phyloP scores from a whole-genome alignment of 2,797 vertebrate species.

The Danio jaintianensis region DNA sequence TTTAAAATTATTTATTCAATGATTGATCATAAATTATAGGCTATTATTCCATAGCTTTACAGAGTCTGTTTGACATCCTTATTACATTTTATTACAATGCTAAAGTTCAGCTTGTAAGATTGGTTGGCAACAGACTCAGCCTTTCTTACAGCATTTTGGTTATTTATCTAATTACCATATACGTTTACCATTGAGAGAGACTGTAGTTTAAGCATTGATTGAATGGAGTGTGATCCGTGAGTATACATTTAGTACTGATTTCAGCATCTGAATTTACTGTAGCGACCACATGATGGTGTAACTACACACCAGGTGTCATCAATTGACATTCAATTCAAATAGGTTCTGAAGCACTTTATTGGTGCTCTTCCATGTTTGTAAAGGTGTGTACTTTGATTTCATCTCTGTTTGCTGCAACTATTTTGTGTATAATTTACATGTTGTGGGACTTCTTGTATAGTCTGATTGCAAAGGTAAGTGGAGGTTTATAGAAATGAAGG shows the following conservation, averaged over 20 bases:
- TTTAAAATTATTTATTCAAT: background rate
- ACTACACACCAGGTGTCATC: slow-evolving; percentile 2
- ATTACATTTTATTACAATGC: background rate
- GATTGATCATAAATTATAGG: background rate
- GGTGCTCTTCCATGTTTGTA: background rate
- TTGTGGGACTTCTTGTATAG: background rate
- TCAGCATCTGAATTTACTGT: slow-evolving; percentile 35
- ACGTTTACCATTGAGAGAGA: background rate
- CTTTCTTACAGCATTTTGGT: background rate
- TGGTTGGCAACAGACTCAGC: background rate
- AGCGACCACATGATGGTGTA: slow-evolving; percentile 27
- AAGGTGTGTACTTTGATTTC: slow-evolving; percentile 1
- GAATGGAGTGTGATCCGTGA: background rate
- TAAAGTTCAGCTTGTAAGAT: background rate
- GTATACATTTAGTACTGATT: slow-evolving; percentile 31
- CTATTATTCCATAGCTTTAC: background rate
- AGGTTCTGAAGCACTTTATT: slow-evolving; percentile 2
- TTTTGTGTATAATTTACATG: slow-evolving; percentile 18
- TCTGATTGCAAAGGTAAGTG: slow-evolving; percentile 7
- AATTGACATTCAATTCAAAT: slow-evolving; percentile 9
- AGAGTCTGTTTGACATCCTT: background rate
- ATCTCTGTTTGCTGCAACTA: slow-evolving; percentile 3
- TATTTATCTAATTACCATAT: background rate
- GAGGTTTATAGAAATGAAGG: background rate
- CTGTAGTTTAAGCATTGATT: background rate